phyloP scores from a whole-genome alignment of 2,113 vertebrate species.

The Pagrus major region DNA sequence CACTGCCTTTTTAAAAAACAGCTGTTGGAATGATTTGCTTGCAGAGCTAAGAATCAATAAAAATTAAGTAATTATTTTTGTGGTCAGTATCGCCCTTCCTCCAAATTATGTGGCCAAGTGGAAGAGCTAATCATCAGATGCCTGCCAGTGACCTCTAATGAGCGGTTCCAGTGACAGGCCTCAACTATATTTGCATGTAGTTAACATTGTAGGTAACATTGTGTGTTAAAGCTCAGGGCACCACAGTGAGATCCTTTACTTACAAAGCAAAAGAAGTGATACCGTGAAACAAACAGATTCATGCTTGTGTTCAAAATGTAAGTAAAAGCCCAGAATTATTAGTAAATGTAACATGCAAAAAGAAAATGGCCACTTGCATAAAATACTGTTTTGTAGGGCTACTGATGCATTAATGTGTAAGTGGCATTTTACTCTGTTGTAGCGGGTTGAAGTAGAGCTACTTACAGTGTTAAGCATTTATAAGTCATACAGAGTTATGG shows the following conservation, averaged over 20 bases:
- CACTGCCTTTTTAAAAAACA: neutral
- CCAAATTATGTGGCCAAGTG: conserved; percentile 9
- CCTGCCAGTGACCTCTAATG: conserved; percentile 7
- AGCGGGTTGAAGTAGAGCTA: neutral
- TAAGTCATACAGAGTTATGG: too few relatives aligned
- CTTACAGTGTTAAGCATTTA: too few relatives aligned
- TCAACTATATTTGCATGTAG: neutral
- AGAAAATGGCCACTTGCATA: too few relatives aligned
- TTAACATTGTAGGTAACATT: neutral
- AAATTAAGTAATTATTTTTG: conserved; percentile 16
- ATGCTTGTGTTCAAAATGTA: neutral
- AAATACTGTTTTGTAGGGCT: too few relatives aligned
- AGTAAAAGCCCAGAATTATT: neutral
- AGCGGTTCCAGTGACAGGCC: conserved; percentile 9
- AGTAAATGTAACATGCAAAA: neutral
- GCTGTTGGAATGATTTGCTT: neutral
- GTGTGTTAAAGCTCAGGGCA: neutral
- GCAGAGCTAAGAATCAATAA: conserved; percentile 13
- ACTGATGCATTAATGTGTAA: too few relatives aligned
- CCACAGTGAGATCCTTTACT: neutral
- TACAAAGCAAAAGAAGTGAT: neutral
- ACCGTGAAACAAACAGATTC: neutral
- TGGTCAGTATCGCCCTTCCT: conserved; percentile 11
- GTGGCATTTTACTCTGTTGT: neutral
- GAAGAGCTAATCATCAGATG: neutral